Base-by-base conservation (phyloP, 2,888 invertebrate genomes). In the Phalera bucephala region DNA sequence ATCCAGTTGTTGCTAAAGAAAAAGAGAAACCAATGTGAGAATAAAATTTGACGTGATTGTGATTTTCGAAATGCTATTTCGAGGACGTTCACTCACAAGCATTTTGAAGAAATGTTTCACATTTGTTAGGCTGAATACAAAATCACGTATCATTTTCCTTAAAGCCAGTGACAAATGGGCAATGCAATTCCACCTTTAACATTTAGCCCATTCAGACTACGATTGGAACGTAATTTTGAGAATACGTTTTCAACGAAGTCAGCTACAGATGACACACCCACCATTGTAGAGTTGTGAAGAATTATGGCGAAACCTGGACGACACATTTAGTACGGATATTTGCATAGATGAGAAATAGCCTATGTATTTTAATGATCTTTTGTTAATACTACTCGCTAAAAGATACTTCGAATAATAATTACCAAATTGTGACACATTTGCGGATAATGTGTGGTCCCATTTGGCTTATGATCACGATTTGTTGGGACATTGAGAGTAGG, bases 11-110 rank as follows among this genome's bases (percentile, higher is more conserved):
- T 33, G 35, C 31, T 43, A 45, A 54, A 52, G 49, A 50, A 61
- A 58, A 62, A 53, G 58, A 58, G 58, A 67, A 65, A 63, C 52
- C 49, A 45, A 40, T 58, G 43, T 49, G 46, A 59, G 54, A 59
- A 60, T 29, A 62, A 59, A 62, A 50, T 45, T 54, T 39, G 54
- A 50, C 36, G 43, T 46, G 40, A 46, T 46, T 43, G 36, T 50
- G 30, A 43, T 44, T 45, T 55, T 52, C 36, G 34, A 45, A 54
- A 49, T 45, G 37, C 30, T 17, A 15, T 4, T 12, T 31, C 33
- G 31, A 20, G 20, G 30, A 36, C 19, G 7, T 27, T 17, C 15
- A 29, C 21, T 17, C 14, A 8, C 7, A 12, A 8, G 25, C 3
- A 2, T 12, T 12, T 20, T 32, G 19, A 12, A 33, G 21, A 30